A percentile compares a stretch with the other conserved stretches of the same genome.
These are phyloP conservation scores for Trichogramma evanescens DNA, from an alignment of 2,888 invertebrate genomes.

Conservation along the genomic window DNA sequence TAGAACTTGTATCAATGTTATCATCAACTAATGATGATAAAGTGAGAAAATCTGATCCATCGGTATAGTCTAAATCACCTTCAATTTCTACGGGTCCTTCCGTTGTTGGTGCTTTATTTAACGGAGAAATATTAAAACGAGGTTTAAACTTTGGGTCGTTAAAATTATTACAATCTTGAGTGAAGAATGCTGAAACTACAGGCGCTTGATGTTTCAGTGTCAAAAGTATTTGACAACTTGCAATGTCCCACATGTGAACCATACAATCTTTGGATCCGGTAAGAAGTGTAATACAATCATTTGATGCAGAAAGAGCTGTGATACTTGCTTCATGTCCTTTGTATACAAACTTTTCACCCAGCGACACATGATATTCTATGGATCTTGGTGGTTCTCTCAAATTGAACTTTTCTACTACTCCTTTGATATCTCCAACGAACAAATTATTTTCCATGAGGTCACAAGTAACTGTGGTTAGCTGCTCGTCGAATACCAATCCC, in stretches of 20 bases:
- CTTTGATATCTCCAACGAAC: constrained; percentile 68
- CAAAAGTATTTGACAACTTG: constrained; percentile 66
- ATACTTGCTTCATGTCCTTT: constrained; percentile 64
- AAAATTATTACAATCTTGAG: constrained; percentile 55
- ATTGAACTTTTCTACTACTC: constrained; percentile 63
- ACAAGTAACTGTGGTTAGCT: constrained; percentile 62
- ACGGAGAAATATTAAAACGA: constrained; percentile 53
- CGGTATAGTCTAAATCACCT: too few species aligned
- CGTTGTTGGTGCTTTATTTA: constrained; percentile 50
- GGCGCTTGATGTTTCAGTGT: constrained; percentile 67
- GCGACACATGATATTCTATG: constrained; percentile 56
- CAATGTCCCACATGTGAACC: constrained; percentile 75
- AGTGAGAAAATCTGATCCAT: too few species aligned
- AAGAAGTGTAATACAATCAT: constrained; percentile 63
- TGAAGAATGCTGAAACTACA: constrained; percentile 65
- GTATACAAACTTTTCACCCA: constrained; percentile 47
- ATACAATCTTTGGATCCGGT: constrained; percentile 71
- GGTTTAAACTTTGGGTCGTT: constrained; percentile 56
- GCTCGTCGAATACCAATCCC: constrained; percentile 66
- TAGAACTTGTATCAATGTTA: too few species aligned
- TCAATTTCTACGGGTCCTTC: too few species aligned
- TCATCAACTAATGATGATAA: too few species aligned
- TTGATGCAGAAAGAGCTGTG: constrained; percentile 64
- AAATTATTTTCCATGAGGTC: constrained; percentile 65
- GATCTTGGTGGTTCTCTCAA: constrained; percentile 63